These are phyloP conservation scores for Polydrusus tereticollis DNA, from an alignment of 2,888 invertebrate species.

Conservation along the genomic window DNA sequence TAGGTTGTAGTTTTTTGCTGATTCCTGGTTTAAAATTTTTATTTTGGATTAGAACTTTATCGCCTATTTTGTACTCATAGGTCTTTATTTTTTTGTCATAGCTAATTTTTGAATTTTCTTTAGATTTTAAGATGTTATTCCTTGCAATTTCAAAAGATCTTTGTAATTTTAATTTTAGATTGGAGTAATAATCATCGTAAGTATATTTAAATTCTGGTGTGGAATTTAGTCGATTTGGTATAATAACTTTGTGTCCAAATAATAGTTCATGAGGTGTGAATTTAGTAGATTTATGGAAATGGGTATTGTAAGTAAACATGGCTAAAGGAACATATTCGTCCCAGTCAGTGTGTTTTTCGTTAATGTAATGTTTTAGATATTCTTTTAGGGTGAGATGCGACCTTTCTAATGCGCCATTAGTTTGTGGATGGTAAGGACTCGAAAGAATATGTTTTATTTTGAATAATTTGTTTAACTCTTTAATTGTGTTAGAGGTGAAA, in stretches of 20 bases:
- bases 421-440: too few species aligned
- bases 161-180: conserved; percentile 52
- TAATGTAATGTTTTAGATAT: conserved; percentile 56
- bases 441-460: conserved; percentile 56
- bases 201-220: conserved; percentile 54
- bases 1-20: background rate
- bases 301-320: too few species aligned
- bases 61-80: conserved; percentile 1
- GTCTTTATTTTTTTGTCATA: conserved; percentile 21
- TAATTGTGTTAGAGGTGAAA: conserved; percentile 54
- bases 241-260: conserved; percentile 58
- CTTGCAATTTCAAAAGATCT: conserved; percentile 52
- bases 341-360: too few species aligned
- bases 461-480: conserved; percentile 56
- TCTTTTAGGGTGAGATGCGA: conserved; percentile 47
- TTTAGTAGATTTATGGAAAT: conserved; percentile 51
- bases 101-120: conserved; percentile 16
- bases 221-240: conserved; percentile 54
- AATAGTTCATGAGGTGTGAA: conserved; percentile 61
- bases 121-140: conserved; percentile 23
- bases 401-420: conserved; percentile 56
- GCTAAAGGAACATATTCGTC: too few species aligned
- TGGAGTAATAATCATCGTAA: too few species aligned
- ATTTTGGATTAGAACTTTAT: background rate
- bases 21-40: background rate